Evolutionary conservation across 2,797 vertebrate genomes (phyloP), one percentile per base, ranked within the genome.

Genomic region (Poecilia wingei): DNA sequence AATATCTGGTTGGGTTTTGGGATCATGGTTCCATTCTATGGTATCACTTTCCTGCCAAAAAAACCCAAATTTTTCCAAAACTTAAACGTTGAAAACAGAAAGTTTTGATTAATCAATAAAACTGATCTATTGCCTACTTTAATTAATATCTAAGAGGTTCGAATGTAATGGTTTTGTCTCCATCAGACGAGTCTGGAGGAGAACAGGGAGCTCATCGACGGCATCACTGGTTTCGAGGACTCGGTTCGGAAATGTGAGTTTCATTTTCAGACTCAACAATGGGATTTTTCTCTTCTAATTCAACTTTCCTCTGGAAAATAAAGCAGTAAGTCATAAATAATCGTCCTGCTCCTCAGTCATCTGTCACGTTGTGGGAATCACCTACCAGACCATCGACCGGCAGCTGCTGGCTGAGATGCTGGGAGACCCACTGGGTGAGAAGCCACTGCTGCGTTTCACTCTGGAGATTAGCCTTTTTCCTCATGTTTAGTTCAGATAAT

Each of bases 311-410:
- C 2, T 22, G 18, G 33, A 64, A 36, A 20, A 18, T 36, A 64
- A 64, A 36, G 14, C 61, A 36, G 31, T 36, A 3, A 20, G 31
- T 18, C 5, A 36, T 7, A 64, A 39, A 66, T 39, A 18, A 22
- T 72, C 0, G 0, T 80, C 61, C 72, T 84, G 73, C 0, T 83
- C 36, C 83, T 25, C 91, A 98, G 98, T 98, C 84, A 98, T 98
- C 91, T 98, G 97, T 83, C 98, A 98, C 0, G 97, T 98, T 0
- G 97, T 98, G 85, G 98, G 98, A 47, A 98, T 98, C 94, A 98
- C 98, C 0, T 98, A 98, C 88, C 97, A 98, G 92, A 97, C 97
- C 91, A 98, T 98, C 0, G 97, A 98, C 85, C 96, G 96, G 82
- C 96, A 97, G 87, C 89, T 98, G 61, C 92, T 98, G 91, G 97